Percentiles rank a stretch among this genome's conserved stretches.
phyloP scores from a whole-genome alignment of 2,888 invertebrate species.

The Leptopilina myrica region DNA sequence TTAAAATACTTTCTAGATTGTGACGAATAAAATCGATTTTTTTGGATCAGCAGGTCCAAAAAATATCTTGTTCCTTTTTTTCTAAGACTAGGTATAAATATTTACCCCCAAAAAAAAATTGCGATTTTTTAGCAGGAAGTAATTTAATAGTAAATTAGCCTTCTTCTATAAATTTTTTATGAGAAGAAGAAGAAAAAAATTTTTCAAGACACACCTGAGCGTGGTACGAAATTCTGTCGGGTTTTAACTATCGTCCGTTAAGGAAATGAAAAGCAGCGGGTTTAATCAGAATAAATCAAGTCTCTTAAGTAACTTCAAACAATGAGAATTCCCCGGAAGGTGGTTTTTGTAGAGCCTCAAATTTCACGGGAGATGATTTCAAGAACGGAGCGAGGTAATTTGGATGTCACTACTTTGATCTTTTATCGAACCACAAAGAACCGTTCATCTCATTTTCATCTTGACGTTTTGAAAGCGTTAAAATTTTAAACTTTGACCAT shows the following conservation, averaged over 20 bases:
- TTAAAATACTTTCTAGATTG: no score
- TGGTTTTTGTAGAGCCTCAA: constrained; percentile 14
- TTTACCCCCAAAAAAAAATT: not conserved
- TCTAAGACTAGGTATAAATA: not conserved
- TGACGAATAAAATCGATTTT: no score
- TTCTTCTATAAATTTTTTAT: not conserved
- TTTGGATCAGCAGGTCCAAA: no score
- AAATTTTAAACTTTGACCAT: constrained; percentile 17
- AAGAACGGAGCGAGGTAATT: constrained; percentile 6
- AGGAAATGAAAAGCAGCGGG: constrained; percentile 8
- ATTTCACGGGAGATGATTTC: constrained; percentile 26
- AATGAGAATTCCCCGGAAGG: constrained; percentile 13
- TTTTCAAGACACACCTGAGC: constrained; percentile 7
- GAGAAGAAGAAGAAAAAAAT: not conserved
- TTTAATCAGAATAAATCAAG: constrained; percentile 34
- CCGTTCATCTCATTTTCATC: constrained; percentile 13
- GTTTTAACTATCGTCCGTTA: not conserved
- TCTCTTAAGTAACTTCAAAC: constrained; percentile 17
- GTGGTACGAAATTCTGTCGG: not conserved
- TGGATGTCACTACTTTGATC: constrained; percentile 31
- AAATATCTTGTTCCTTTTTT: no score
- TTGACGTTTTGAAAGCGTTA: not conserved
- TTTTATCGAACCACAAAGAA: constrained; percentile 5
- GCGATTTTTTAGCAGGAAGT: not conserved
- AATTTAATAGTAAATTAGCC: constrained; percentile 16